Base-by-base conservation (phyloP, 1,140 invertebrate species). In the Nixonia krombeini region DNA sequence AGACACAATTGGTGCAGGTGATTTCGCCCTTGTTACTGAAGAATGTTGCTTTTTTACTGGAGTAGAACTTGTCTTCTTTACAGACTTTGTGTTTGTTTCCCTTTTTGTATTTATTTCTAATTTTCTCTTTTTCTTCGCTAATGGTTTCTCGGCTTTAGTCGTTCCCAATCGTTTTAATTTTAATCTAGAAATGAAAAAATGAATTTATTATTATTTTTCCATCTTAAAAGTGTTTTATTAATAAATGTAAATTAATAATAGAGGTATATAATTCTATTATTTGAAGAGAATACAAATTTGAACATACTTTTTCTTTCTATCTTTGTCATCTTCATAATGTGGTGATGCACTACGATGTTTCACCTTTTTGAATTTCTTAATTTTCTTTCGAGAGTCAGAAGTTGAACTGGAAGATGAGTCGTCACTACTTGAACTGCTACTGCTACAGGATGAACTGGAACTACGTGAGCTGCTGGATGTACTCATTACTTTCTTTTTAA, bases 401-500 rank as follows among this genome's bases (percentile, higher is more conserved):
- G 87, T 86, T 2, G 86, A 87, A 50, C 84, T 87, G 1, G 86
- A 87, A 35, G 86, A 87, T 2, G 86, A 87, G 49, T 88, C 86
- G 52, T 89, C 87, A 61, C 87, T 88, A 25, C 85, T 88, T 2
- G 88, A 89, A 55, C 86, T 88, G 16, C 86, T 88, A 18, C 87
- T 88, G 18, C 87, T 88, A 59, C 88, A 89, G 8, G 89, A 88
- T 23, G 89, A 88, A 68, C 87, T 89, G 1, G 89, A 87, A 38
- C 79, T 89, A 69, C 85, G 89, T 16, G 90, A 88, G 58, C 89
- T 90, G 9, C 90, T 91, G 2, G 90, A 91, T 13, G 89, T 90
- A 64, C 88, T 90, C 72, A 89, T 90, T 52, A 87, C 87, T 72
- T 88, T 87, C 80, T 90, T 88, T 79, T 88, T 88, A 47, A 78